phyloP scores from a whole-genome alignment of 2,113 vertebrate species.

The Cyphomyrus plagiostoma region DNA sequence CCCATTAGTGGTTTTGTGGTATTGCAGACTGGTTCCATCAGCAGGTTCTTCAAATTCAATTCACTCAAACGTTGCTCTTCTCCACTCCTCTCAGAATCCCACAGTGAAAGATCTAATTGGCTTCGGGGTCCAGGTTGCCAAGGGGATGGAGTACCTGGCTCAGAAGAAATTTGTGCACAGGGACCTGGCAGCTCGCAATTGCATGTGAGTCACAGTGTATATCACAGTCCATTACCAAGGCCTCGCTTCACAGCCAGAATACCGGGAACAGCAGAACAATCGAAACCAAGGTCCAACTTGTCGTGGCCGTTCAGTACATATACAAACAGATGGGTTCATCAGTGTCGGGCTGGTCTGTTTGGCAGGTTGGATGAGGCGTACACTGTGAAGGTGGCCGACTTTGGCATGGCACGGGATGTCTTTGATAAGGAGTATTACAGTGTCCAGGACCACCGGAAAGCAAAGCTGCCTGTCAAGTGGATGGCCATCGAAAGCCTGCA shows the following conservation, averaged over 20 bases:
- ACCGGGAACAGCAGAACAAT: background rate
- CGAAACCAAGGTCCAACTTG: background rate
- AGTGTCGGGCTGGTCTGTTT: background rate
- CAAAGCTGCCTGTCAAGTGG: slow-evolving; percentile 93
- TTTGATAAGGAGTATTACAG: slow-evolving; percentile 97
- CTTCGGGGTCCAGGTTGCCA: slow-evolving; percentile 89
- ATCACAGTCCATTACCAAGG: background rate
- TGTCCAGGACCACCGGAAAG: slow-evolving; percentile 68
- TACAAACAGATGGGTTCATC: background rate
- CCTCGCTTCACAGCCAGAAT: background rate
- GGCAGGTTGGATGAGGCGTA: slow-evolving; percentile 84
- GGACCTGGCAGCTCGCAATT: slow-evolving; percentile 92
- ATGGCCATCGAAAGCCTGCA: slow-evolving; percentile 95
- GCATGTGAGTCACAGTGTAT: slow-evolving; percentile 76
- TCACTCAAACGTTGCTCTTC: background rate
- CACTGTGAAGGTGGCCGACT: slow-evolving; percentile 94
- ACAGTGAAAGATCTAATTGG: slow-evolving; percentile 90
- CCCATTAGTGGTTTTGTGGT: background rate
- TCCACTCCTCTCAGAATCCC: slow-evolving; percentile 66
- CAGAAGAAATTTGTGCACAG: slow-evolving; percentile 93
- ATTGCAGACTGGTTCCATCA: background rate
- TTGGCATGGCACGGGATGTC: slow-evolving; percentile 85
- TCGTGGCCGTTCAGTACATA: background rate
- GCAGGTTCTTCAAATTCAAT: background rate
- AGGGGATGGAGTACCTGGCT: slow-evolving; percentile 91